Evolutionary conservation across 64 coral and sea anemone genomes (phyloP).

Genomic region (Montipora efflorescens): DNA sequence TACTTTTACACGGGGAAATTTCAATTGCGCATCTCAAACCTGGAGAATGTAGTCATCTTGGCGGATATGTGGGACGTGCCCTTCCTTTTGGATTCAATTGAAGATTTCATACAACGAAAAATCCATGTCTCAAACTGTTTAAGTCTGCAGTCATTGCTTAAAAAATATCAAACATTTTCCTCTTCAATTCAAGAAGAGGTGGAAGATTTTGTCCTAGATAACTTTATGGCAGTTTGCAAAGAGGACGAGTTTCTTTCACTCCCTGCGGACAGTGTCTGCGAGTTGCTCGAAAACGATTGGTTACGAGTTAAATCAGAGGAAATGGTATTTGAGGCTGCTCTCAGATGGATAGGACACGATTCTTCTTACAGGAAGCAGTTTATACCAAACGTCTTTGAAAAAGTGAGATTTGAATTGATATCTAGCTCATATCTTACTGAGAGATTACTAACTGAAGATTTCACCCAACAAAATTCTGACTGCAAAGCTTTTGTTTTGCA

Average conservation of each 20-base stretch:
- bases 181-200: constrained; percentile 28
- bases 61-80: constrained; percentile 77
- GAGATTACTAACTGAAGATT: constrained; percentile 37
- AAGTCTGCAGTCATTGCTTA: constrained; percentile 57
- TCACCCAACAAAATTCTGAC: constrained; percentile 23
- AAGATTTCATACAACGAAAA: constrained; percentile 52
- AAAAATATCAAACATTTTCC: constrained; percentile 28
- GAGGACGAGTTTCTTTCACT: constrained; percentile 67
- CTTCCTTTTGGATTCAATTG: constrained; percentile 61
- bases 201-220: constrained; percentile 57
- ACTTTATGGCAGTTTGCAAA: constrained; percentile 71
- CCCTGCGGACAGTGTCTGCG: constrained; percentile 31
- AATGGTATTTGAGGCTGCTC: constrained; percentile 55
- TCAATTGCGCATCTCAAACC: constrained; percentile 53
- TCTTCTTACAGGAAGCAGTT: constrained; percentile 19
- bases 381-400: constrained; percentile 47
- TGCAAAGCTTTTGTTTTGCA: constrained; percentile 30
- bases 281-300: constrained; percentile 35
- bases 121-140: constrained; percentile 62
- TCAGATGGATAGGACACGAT: constrained; percentile 72
- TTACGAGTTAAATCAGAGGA: constrained; percentile 77
- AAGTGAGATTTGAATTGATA: constrained; percentile 74
- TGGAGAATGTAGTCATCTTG: constrained; percentile 65
- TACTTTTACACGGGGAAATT: constrained; percentile 76
- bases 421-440: constrained; percentile 8